phyloP scores from a whole-genome alignment of 2,113 vertebrate genomes.

The Tenrec ecaudatus region DNA sequence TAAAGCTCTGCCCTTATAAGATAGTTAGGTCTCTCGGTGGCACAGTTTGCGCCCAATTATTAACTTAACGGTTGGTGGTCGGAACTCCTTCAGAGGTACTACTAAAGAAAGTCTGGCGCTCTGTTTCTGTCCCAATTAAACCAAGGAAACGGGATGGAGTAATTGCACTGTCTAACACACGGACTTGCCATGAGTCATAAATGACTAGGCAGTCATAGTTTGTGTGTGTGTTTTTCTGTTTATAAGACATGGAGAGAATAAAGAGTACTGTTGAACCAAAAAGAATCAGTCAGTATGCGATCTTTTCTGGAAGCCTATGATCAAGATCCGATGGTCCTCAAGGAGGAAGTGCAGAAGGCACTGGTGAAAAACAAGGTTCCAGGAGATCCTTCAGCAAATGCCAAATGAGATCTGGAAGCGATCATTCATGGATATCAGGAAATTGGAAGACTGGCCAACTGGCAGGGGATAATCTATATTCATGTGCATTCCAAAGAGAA shows the following conservation, averaged over 20 bases:
- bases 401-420: no score
- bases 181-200: neutral
- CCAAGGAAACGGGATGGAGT: neutral
- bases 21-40: neutral
- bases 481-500: neutral
- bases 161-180: neutral
- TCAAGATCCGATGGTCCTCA: neutral
- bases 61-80: neutral
- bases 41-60: neutral
- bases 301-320: neutral
- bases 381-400: neutral
- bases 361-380: neutral
- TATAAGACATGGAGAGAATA: neutral
- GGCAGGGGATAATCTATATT: neutral
- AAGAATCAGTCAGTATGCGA: neutral
- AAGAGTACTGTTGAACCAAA: neutral
- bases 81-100: neutral
- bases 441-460: neutral
- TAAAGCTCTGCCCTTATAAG: neutral
- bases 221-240: neutral
- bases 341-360: neutral
- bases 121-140: neutral
- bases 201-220: neutral
- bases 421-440: neutral
- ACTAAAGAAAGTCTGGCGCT: neutral